These are phyloP conservation scores for Tympanoctomys barrerae DNA, from an alignment of 2,797 vertebrate genomes.

Conservation along the genomic window DNA sequence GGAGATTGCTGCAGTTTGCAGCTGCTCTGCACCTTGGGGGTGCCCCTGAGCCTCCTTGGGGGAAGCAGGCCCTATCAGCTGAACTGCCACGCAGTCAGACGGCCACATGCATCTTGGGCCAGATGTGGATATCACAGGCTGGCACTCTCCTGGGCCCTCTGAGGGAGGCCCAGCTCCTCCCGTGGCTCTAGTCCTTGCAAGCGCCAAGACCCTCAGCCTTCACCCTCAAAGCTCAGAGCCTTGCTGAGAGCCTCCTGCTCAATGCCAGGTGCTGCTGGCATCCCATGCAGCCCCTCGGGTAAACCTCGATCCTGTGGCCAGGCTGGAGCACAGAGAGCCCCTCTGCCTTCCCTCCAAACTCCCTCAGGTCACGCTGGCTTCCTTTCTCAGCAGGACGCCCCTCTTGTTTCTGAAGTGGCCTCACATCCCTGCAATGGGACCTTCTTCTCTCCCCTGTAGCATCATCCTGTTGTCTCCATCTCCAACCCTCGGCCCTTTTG, in stretches of 20 bases:
- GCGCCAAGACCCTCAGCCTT: background rate
- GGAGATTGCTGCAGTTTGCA: background rate
- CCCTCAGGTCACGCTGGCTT: background rate
- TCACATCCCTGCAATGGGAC: no score
- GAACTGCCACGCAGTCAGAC: fast-evolving
- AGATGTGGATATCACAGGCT: no score
- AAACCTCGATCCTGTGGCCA: background rate
- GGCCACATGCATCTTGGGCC: background rate
- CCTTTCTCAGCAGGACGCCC: background rate
- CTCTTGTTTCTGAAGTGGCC: background rate
- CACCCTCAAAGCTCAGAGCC: background rate
- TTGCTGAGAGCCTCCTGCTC: background rate
- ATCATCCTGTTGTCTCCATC: background rate
- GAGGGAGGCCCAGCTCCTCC: background rate
- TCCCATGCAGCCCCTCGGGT: background rate
- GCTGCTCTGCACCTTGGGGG: background rate
- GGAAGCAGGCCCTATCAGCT: background rate
- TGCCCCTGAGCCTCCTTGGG: background rate
- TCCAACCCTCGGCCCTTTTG: background rate
- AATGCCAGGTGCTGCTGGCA: no score
- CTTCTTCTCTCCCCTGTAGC: background rate
- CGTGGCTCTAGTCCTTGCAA: background rate
- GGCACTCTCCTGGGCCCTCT: background rate
- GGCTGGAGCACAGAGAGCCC: background rate
- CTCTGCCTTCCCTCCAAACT: background rate